phyloP scores from a whole-genome alignment of 2,113 vertebrate species.

The Lagopus muta region DNA sequence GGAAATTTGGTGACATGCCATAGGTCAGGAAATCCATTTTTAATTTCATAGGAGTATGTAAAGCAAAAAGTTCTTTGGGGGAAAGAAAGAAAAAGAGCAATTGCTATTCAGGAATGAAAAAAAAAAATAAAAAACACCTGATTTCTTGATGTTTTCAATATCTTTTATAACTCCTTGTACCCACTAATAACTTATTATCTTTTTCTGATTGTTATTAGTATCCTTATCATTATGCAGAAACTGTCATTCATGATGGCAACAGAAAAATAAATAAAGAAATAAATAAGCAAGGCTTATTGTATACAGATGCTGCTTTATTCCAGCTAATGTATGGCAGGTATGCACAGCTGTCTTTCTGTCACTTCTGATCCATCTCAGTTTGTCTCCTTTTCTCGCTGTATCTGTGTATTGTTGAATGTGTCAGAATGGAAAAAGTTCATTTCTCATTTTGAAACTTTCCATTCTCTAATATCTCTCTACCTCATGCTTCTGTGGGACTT shows the following conservation, averaged over 20 bases:
- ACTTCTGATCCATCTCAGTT: conserved; percentile 56
- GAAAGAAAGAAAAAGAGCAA: background rate
- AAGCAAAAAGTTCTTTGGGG: background rate
- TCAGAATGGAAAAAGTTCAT: conserved; percentile 43
- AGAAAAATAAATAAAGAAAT: too few relatives aligned
- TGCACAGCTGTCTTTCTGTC: conserved; percentile 63
- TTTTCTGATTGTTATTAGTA: background rate
- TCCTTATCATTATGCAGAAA: background rate
- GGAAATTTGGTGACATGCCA: background rate
- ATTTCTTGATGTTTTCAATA: background rate
- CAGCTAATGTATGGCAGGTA: conserved; percentile 39
- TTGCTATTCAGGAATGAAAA: background rate
- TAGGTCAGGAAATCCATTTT: background rate
- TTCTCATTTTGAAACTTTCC: background rate
- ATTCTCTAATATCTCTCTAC: background rate
- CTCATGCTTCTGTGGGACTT: background rate
- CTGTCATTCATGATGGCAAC: background rate
- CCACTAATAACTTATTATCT: background rate
- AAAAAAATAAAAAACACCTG: background rate
- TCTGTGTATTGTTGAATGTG: background rate
- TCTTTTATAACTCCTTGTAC: background rate
- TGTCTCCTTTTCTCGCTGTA: conserved; percentile 19
- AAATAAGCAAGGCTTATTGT: background rate
- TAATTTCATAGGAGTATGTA: background rate
- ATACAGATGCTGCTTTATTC: conserved; percentile 37